Base-by-base conservation (phyloP, 2,113 vertebrate genomes). In the Crotalus horridus region DNA sequence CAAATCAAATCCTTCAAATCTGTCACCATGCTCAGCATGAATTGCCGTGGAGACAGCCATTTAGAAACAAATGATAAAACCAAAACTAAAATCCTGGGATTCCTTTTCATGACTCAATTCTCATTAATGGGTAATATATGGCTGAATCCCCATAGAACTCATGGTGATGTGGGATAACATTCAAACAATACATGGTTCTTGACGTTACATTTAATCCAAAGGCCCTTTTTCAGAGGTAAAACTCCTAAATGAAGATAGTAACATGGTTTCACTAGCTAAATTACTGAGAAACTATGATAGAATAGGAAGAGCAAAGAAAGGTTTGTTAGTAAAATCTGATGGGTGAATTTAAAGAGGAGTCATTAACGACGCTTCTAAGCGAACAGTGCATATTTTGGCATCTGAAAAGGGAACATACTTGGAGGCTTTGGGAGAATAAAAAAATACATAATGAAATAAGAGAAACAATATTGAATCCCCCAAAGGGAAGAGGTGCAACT, bases 1-100 rank as follows among this genome's bases (percentile, higher is more conserved):
- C 95, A 96, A 96, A 97, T 94, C 93, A 97, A 96, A 95, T 54
- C 93, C 94, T 95, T 97, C 95, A 96, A 53, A 91, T 90, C 92
- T 96, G 96, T 97, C 97, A 97, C 91, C 91, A 20, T 94, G 94
- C 91, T 95, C 94, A 94, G 61, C 95, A 95, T 95, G 96, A 95
- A 96, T 96, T 96, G 95, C 95, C 61, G 56, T 94, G 90, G 94
- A 33, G 89, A 93, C 91, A 89, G 93, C 95, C 54, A 93, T 96
- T 95, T 96, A 96, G 95, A 97, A 96, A 94, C 74, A 92, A 94
- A 96, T 93, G 94, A 91, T 81, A 91, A 96, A 96, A 96, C 93
- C 92, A 94, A 95, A 96, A 94, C 93, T 91, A 95, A 95, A 94
- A 95, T 94, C 94, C 89, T 88, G 6, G 46, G 0, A 90, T 93